Evolutionary conservation across 2,888 invertebrate species (phyloP).

Genomic region (Pandemis heparana): DNA sequence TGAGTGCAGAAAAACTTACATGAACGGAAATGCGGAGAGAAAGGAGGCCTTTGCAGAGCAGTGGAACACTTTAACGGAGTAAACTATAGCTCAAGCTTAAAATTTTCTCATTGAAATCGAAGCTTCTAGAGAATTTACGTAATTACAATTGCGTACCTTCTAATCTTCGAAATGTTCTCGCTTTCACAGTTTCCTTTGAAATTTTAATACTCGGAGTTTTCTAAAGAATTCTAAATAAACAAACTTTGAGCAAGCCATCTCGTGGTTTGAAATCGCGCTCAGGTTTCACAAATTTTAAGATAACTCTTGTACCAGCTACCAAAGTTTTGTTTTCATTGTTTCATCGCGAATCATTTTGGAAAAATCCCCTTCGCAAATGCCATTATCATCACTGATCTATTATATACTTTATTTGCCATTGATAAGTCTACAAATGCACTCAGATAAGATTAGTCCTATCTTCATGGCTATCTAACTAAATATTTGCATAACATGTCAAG

Average conservation of each 20-base stretch:
- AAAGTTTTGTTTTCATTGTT: background rate
- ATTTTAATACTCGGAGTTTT: constrained; percentile 37
- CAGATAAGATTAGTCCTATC: constrained; percentile 9
- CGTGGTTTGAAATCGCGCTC: constrained; percentile 9
- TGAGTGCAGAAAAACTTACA: background rate
- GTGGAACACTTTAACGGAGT: background rate
- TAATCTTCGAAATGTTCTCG: constrained; percentile 38
- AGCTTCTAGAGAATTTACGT: constrained; percentile 29
- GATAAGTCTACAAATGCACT: constrained; percentile 9
- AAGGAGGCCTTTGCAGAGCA: too few relatives aligned
- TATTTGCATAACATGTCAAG: constrained; percentile 16
- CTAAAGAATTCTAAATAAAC: constrained; percentile 34
- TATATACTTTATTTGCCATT: constrained; percentile 11
- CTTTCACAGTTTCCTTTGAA: constrained; percentile 38
- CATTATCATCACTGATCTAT: background rate
- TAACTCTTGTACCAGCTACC: background rate
- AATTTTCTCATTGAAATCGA: constrained; percentile 17
- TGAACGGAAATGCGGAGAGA: background rate
- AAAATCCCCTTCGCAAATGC: background rate
- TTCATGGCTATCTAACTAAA: background rate
- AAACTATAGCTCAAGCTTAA: constrained; percentile 5
- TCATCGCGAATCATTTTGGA: background rate
- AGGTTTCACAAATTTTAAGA: background rate
- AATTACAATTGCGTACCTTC: constrained; percentile 39
- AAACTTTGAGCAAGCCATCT: constrained; percentile 14